phyloP scores from a whole-genome alignment of 2,888 invertebrate species.

The Caenorhabditis doughertyi region DNA sequence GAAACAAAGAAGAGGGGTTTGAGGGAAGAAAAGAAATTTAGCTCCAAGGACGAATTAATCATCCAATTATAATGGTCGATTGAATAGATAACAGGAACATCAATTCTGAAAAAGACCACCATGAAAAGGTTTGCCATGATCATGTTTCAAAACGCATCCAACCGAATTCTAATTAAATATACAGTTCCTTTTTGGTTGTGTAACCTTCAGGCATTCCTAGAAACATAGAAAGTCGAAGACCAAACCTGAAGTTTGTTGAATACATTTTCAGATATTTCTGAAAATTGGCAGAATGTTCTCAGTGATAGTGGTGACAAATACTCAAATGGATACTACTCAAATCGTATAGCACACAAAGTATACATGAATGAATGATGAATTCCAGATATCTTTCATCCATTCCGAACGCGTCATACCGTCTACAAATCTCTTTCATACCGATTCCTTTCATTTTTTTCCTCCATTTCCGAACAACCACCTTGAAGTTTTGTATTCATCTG shows the following conservation, averaged over 20 bases:
- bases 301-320: too few species aligned
- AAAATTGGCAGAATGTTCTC: too few species aligned
- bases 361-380: neutral
- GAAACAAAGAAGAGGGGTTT: neutral
- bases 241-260: neutral
- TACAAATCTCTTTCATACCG: constrained; percentile 33
- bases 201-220: constrained; percentile 19
- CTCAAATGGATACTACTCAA: too few species aligned
- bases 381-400: neutral
- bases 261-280: too few species aligned
- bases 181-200: constrained; percentile 18
- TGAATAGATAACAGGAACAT: constrained; percentile 15
- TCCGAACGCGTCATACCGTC: constrained; percentile 14
- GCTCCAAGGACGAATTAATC: constrained; percentile 38
- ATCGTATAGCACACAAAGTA: too few species aligned
- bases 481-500: constrained; percentile 15
- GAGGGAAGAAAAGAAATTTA: constrained; percentile 8
- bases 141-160: constrained; percentile 32
- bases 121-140: constrained; percentile 2
- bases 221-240: neutral
- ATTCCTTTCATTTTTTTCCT: neutral
- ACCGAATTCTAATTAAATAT: constrained; percentile 22
- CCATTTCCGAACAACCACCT: constrained; percentile 29
- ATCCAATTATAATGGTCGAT: constrained; percentile 1
- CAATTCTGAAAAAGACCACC: constrained; percentile 21